Conservation (phyloP, 2,797 vertebrate species). For the Cuculus canorus region DNA sequence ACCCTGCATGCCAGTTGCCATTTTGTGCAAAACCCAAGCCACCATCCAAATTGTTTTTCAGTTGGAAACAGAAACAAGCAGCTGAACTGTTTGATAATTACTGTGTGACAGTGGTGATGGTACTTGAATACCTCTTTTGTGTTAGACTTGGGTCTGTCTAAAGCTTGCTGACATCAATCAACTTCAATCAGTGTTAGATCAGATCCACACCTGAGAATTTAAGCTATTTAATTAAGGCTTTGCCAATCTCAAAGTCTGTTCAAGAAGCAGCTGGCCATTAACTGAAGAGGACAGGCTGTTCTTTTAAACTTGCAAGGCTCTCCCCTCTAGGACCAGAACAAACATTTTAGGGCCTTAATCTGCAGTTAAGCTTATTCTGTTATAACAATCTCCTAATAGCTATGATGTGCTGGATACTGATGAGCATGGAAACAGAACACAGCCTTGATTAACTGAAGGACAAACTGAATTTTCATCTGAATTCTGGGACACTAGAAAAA, state of each 20-base stretch:
- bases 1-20: not conserved
- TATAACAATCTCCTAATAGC: conserved; percentile 64
- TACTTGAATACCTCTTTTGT: not conserved
- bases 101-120: not conserved
- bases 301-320: conserved; percentile 4
- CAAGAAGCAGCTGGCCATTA: conserved; percentile 15
- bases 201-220: conserved; percentile 25
- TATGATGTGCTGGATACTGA: not conserved
- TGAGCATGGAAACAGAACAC: not conserved
- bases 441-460: conserved; percentile 64
- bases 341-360: conserved; percentile 13
- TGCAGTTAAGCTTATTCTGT: conserved; percentile 61
- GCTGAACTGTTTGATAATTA: not conserved
- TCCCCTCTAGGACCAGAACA: not conserved
- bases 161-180: not conserved
- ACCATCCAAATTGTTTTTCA: not conserved
- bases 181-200: not conserved
- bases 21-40: not conserved
- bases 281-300: not conserved
- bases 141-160: not conserved
- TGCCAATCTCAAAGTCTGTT: conserved; percentile 1
- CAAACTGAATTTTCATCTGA: conserved; percentile 55
- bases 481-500: conserved; percentile 17
- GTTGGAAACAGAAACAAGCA: not conserved
- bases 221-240: conserved; percentile 33